phyloP scores from a whole-genome alignment of 2,888 invertebrate species.

The Drosophila parthenogenetica region DNA sequence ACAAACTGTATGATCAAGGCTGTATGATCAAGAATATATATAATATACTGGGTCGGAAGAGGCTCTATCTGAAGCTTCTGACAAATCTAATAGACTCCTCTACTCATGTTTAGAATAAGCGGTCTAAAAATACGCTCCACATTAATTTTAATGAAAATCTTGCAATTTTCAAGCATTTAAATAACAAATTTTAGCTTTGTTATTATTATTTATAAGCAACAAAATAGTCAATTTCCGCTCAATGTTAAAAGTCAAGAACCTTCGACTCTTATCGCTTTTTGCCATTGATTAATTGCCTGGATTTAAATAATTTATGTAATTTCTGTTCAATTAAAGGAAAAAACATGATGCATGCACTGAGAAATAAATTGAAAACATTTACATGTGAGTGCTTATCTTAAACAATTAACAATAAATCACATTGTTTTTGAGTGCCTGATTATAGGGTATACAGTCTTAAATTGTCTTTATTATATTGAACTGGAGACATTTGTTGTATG shows the following conservation, averaged over 20 bases:
- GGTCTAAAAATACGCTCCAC: no score
- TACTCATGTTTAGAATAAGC: no score
- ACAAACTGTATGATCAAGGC: no score
- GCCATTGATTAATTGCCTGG: constrained; percentile 41
- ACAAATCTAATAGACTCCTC: no score
- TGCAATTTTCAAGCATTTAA: not conserved
- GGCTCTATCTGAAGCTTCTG: no score
- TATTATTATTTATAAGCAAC: not conserved
- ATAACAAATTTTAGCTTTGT: not conserved
- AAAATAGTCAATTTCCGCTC: constrained; percentile 4
- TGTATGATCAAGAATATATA: no score
- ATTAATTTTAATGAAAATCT: no score
- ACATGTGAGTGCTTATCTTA: no score
- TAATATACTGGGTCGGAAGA: no score
- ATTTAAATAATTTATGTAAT: constrained; percentile 6
- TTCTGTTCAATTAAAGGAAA: constrained; percentile 1
- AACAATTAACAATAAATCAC: not conserved
- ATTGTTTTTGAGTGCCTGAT: no score
- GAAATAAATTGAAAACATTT: not conserved
- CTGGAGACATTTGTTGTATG: not conserved
- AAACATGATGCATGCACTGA: constrained; percentile 1
- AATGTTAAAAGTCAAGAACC: constrained; percentile 28
- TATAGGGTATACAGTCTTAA: not conserved
- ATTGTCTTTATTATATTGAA: not conserved
- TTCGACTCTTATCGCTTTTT: constrained; percentile 28